Evolutionary conservation across 2,113 vertebrate genomes (phyloP).

Genomic region (Anseranas semipalmata): DNA sequence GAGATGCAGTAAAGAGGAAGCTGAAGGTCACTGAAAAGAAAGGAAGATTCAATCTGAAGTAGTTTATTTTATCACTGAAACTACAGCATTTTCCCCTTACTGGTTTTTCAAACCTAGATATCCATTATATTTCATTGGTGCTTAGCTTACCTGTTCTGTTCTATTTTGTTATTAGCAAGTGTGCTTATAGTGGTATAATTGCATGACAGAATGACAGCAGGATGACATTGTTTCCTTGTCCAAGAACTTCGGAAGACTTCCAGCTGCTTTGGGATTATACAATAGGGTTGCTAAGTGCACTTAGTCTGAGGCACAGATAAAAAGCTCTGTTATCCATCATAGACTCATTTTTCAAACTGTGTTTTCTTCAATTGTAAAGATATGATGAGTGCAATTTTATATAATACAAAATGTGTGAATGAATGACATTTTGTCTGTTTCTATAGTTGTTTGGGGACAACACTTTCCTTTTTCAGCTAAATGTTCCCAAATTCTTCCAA

Average conservation of each 20-base stretch:
- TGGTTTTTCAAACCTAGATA: neutral
- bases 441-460: neutral
- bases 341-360: neutral
- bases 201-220: neutral
- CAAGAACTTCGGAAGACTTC: neutral
- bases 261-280: neutral
- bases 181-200: neutral
- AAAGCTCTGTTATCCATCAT: neutral
- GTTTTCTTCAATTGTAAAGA: neutral
- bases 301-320: neutral
- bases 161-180: neutral
- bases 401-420: neutral
- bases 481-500: neutral
- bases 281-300: neutral
- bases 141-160: neutral
- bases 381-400: neutral
- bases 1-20: neutral
- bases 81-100: neutral
- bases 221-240: neutral
- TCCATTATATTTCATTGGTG: neutral
- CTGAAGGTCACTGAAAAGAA: neutral
- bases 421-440: neutral
- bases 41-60: neutral
- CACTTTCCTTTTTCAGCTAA: neutral
- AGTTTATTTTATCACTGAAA: neutral